Evolutionary conservation across 2,113 vertebrate genomes (phyloP).

Genomic region (Apus apus): DNA sequence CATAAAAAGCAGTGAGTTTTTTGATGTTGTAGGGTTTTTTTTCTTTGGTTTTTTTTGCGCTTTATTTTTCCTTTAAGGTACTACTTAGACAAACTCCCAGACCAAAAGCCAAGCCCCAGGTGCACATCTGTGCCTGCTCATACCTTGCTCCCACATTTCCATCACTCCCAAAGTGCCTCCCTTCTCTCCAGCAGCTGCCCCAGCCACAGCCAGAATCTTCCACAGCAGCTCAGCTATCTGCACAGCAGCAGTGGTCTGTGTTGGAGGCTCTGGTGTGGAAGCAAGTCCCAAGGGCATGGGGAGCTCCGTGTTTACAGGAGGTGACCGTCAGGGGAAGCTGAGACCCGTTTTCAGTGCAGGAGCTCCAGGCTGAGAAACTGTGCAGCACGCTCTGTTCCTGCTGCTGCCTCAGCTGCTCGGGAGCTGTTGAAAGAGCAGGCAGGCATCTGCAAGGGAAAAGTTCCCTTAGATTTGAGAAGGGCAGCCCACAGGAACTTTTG

Average conservation of each 20-base stretch:
- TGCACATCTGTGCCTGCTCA: constrained; percentile 38
- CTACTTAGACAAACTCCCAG: constrained; percentile 12
- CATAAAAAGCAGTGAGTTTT: not conserved
- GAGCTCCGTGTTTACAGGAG: not conserved
- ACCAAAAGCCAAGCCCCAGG: constrained; percentile 26
- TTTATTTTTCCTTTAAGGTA: not conserved
- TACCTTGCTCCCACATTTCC: constrained; percentile 43
- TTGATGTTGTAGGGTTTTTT: not conserved
- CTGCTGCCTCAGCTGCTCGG: fast-evolving
- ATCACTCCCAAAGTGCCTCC: constrained; percentile 53
- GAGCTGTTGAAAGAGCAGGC: not conserved
- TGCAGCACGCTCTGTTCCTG: not conserved
- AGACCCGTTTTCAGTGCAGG: not conserved
- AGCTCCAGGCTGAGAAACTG: not conserved
- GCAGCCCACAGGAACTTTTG: not conserved
- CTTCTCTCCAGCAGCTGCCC: constrained; percentile 14
- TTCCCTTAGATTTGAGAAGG: not conserved
- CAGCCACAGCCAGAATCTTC: not conserved
- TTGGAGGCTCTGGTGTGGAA: not conserved
- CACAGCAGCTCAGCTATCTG: not conserved
- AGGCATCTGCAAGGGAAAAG: not conserved
- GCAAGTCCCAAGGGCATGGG: not conserved
- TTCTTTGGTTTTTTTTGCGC: not conserved
- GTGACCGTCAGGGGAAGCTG: not conserved
- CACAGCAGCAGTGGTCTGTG: not conserved